Conservation (phyloP, 2,797 vertebrate genomes). For the Trachops cirrhosus region DNA sequence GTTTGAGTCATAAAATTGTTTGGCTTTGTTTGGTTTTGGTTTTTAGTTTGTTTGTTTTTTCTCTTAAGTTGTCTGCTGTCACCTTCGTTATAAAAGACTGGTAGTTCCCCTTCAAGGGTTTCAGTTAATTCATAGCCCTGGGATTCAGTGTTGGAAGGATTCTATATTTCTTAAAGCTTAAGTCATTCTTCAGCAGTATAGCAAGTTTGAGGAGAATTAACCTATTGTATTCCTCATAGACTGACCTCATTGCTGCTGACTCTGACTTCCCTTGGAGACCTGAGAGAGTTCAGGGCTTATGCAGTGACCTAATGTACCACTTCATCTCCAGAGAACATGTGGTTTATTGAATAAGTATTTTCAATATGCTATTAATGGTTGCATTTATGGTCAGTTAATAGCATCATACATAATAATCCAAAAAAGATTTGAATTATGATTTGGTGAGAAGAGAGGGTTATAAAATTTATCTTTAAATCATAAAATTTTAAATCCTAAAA, state of each 20-base stretch:
- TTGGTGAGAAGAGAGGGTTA: not conserved
- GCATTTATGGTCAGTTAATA: not conserved
- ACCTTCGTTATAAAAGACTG: slow-evolving; percentile 9
- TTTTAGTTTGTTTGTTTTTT: not conserved
- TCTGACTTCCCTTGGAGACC: not conserved
- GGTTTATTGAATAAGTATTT: not conserved
- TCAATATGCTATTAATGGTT: not conserved
- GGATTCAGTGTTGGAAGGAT: not conserved
- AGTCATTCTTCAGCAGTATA: not conserved
- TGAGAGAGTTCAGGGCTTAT: not conserved
- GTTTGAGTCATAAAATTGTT: not conserved
- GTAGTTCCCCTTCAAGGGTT: not conserved
- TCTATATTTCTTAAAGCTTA: slow-evolving; percentile 40
- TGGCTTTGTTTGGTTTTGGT: not conserved
- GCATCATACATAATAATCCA: not conserved
- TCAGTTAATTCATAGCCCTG: not conserved
- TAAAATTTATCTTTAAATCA: not conserved
- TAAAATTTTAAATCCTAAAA: not conserved
- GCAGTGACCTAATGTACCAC: not conserved
- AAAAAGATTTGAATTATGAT: not conserved
- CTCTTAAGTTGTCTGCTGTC: not conserved
- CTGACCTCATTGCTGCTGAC: not conserved
- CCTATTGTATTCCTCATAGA: not conserved
- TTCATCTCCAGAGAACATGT: not conserved
- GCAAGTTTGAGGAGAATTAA: not conserved